These are phyloP conservation scores for Caenorhabditis zanzibari DNA, from an alignment of 2,888 invertebrate genomes.

Conservation along the genomic window DNA sequence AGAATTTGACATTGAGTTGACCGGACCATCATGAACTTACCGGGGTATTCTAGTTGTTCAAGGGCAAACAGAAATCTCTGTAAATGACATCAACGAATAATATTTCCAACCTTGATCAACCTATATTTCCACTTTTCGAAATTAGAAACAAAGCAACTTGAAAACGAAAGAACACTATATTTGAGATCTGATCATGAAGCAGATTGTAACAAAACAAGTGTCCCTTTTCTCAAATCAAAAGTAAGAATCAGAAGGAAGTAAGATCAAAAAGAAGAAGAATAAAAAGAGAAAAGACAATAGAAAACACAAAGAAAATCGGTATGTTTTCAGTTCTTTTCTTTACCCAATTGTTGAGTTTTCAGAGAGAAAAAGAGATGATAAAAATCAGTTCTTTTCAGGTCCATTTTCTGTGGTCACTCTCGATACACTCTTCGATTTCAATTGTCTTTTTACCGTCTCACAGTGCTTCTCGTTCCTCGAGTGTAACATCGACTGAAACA, in stretches of 20 bases:
- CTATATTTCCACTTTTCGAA: constrained; percentile 10
- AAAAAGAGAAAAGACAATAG: constrained; percentile 31
- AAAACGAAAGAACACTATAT: constrained; percentile 10
- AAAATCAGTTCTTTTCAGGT: constrained; percentile 31
- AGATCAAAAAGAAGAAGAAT: constrained; percentile 34
- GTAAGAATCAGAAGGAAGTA: constrained; percentile 25
- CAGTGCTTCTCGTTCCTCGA: constrained; percentile 36
- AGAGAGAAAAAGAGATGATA: constrained; percentile 32
- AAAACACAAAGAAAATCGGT: constrained; percentile 33
- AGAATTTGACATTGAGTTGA: not conserved
- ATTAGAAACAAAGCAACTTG: not conserved
- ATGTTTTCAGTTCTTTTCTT: constrained; percentile 22
- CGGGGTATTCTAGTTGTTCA: not conserved
- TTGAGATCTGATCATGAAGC: constrained; percentile 17
- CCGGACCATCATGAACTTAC: not conserved
- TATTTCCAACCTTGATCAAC: not conserved
- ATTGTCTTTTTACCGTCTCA: not conserved
- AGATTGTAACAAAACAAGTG: constrained; percentile 33
- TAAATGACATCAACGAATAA: not conserved
- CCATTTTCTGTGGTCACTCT: constrained; percentile 38
- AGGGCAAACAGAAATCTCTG: not conserved
- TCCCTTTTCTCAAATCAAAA: constrained; percentile 6
- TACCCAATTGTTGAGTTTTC: constrained; percentile 33
- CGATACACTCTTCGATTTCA: not conserved
- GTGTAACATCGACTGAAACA: constrained; percentile 42